Evolutionary conservation across 1,140 invertebrate species (phyloP).

Genomic region (Phenacoccus solenopsis): DNA sequence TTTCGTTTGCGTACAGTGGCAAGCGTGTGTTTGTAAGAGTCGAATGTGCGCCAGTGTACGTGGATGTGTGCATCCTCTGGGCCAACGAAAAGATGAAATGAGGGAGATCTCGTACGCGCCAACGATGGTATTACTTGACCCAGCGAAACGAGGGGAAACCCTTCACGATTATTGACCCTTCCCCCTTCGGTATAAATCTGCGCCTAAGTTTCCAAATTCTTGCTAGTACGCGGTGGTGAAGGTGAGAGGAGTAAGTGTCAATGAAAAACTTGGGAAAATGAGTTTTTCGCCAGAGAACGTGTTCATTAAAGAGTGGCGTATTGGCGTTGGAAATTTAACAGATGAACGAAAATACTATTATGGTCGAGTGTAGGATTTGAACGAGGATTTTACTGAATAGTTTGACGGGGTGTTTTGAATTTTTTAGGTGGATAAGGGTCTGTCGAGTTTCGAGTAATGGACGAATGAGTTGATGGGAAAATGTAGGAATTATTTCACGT

Average conservation of each 20-base stretch:
- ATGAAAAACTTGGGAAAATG: background rate
- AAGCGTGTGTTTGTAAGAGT: background rate
- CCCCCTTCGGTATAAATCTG: background rate
- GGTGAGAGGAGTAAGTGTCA: background rate
- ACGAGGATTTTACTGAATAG: too few species aligned
- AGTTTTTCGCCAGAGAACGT: background rate
- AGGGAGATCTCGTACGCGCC: background rate
- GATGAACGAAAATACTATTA: too few species aligned
- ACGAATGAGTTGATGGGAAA: too few species aligned
- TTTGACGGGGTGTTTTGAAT: too few species aligned
- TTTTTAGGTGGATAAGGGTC: too few species aligned
- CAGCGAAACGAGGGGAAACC: background rate
- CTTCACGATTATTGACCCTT: background rate
- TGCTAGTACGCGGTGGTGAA: background rate
- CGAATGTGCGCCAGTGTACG: background rate
- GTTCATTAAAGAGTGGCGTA: background rate
- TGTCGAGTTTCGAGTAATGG: too few species aligned
- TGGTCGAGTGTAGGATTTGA: too few species aligned
- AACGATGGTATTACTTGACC: background rate
- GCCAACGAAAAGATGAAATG: background rate
- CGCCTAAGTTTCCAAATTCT: conserved; percentile 1
- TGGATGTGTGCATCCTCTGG: background rate
- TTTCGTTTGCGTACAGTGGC: background rate
- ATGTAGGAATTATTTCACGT: too few species aligned
- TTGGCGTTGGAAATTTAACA: too few species aligned